Base-by-base conservation (phyloP, 2,797 vertebrate genomes). In the Naso thynnoides region DNA sequence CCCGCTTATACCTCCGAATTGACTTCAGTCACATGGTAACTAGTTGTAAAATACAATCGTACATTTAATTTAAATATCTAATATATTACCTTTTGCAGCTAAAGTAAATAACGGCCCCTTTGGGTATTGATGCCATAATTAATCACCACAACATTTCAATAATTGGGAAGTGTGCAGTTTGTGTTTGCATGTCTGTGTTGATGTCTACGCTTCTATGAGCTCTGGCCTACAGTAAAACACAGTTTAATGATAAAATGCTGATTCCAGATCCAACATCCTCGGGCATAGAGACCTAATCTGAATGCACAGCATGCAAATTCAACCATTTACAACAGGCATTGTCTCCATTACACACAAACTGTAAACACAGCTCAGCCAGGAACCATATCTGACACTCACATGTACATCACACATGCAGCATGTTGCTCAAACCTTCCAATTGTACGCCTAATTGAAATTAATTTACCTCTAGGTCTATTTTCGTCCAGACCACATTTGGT, bases 391-490 rank as follows among this genome's bases (percentile, higher is more conserved):
- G 42, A 81, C 66, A 45, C 38, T 64, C 67, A 48, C 63, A 67
- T 70, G 64, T 62, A 79, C 77, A 62, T 38, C 39, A 45, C 44
- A 19, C 38, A 23, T 38, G 45, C 57, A 24, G 55, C 31, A 44
- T 50, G 55, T 63, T 50, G 41, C 6, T 16, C 29, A 24, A 49
- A 10, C 73, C 64, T 44, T 76, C 73, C 49, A 45, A 54, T 82
- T 68, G 39, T 55, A 33, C 15, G 14, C 13, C 67, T 82, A 73
- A 86, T 88, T 85, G 59, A 82, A 89, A 86, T 88, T 18, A 70
- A 88, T 92, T 86, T 79, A 79, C 26, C 55, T 84, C 75, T 0
- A 49, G 63, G 44, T 86, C 63, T n/a, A 19, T 14, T 54, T 76
- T 62, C 42, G 63, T 76, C 50, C 0, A 4, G 55, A 73, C 58